Evolutionary conservation across 2,113 vertebrate genomes (phyloP), one percentile per base, ranked within the genome.

Genomic region (Cynocephalus volans): DNA sequence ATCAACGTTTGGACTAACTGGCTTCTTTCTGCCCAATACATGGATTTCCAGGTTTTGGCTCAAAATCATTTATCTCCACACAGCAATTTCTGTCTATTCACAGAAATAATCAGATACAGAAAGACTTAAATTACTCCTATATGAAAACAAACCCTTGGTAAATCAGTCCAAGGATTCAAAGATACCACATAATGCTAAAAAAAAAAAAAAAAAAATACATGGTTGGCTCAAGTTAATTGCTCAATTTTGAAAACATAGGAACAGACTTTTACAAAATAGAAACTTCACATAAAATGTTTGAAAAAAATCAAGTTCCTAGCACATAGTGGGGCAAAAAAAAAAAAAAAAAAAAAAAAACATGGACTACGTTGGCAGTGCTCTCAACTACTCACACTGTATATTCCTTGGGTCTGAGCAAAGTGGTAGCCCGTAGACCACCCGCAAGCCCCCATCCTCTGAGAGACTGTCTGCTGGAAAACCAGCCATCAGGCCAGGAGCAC

Each of bases 21-120:
- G 54, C 31, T 88, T 72, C 28, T 72, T 96, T 88, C 14, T 88
- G 54, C 76, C 65, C 82, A 88, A 48, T 76, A 28, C 15, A 23
- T 23, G 84, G 64, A 80, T 56, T 3, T 95, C 94, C 85, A 96
- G 93, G 81, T 95, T 96, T 91, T 95, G 85, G 58, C 69, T 85
- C 85, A 52, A 96, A 93, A 88, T 89, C 36, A 76, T 54, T 97
- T 91, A 85, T 89, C 72, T 93, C 86, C 80, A 91, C 91, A 93
- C n/a, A 88, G 52, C 58, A 95, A 95, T 97, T 91, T 96, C 65
- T 75, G 9, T 60, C 64, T 96, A 86, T 93, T 96, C 92, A 89
- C 24, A 93, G 82, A 96, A 93, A 84, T 93, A 97, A 96, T 96
- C 26, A 84, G 62, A 87, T 84, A 73, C 58, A 88, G 81, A 92